Evolutionary conservation across 2,888 invertebrate species (phyloP), one percentile per base, ranked within the genome.

Genomic region (Limnephilus lunatus): DNA sequence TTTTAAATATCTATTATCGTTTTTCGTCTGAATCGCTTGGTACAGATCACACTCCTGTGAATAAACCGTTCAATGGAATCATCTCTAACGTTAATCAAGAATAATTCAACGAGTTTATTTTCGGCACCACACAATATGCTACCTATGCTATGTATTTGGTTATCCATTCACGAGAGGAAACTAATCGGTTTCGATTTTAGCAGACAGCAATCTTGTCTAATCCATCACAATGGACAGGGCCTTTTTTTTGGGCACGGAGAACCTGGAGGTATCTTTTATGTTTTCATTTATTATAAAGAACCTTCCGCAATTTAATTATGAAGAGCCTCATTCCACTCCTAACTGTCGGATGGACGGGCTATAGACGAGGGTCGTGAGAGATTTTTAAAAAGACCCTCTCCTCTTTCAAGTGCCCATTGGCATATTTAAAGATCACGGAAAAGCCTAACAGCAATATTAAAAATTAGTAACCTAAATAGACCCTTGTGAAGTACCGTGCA

Each of bases 301-400:
- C 90, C 90, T 90, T 53, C 91, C 91, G 83, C 91, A 92, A 92
- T 92, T 92, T 92, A 92, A 92, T 92, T 92, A 92, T 92, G 92
- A 92, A 90, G 92, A 83, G 91, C 80, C 90, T 90, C 12, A 68
- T 83, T 90, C 53, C 90, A 85, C 25, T 85, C 85, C 48, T 86
- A 83, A 83, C 83, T 83, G 83, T 83, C 35, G 86, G 86, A 86
- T 86, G 68, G 32, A 31, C 35, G 12, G 31, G 9, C 88, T 68
- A 80, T 2, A 53, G 86, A 30, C 7, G 48, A n/a, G 85, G 86
- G 44, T 44, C 5, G 86, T 86, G 5, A 86, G 86, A 48, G 30
- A 85, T 86, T 86, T 86, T 86, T 30, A 86, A 86, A 44, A 86
- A 86, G n/a, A 44, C 86, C 44, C 48, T 48, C 44, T n/a, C 48